These are phyloP conservation scores for Schizopygopsis malacanthus DNA, from an alignment of 2,797 vertebrate species.

Conservation along the genomic window DNA sequence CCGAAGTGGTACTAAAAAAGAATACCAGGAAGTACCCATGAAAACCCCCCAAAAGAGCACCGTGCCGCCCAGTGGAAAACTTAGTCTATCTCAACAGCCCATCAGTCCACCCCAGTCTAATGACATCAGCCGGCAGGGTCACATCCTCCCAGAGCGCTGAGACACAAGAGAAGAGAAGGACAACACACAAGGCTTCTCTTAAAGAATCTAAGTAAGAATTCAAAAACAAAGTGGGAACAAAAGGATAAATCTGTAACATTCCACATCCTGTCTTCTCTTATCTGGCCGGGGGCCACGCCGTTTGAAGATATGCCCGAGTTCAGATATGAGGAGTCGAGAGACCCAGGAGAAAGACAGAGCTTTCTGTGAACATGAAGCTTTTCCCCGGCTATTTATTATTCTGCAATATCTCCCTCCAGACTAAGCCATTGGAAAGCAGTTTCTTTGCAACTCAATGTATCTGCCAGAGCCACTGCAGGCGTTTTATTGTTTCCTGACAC, in stretches of 20 bases:
- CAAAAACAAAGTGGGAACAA: slow-evolving; percentile 46
- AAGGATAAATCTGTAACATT: slow-evolving; percentile 54
- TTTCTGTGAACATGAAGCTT: slow-evolving; percentile 38
- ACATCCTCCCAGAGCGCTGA: slow-evolving; percentile 15
- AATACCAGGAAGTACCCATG: no score
- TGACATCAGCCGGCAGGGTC: slow-evolving; percentile 17
- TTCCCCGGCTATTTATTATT: slow-evolving; percentile 37
- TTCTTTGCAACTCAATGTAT: slow-evolving; percentile 43
- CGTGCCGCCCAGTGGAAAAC: no score
- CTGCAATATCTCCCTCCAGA: slow-evolving; percentile 44
- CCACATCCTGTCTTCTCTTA: slow-evolving; percentile 60
- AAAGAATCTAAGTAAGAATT: slow-evolving; percentile 37
- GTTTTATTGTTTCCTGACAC: slow-evolving; percentile 25
- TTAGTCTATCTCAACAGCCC: slow-evolving; percentile 34
- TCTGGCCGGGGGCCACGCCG: slow-evolving; percentile 60
- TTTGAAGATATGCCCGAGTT: slow-evolving; percentile 54
- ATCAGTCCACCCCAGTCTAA: slow-evolving; percentile 47
- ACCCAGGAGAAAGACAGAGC: slow-evolving; percentile 46
- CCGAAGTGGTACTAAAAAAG: no score
- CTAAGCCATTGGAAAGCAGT: slow-evolving; percentile 44
- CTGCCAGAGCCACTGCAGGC: slow-evolving; percentile 30
- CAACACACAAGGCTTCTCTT: slow-evolving; percentile 22
- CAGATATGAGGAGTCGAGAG: slow-evolving; percentile 55
- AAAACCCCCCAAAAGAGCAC: no score
- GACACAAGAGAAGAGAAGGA: slow-evolving; percentile 20